A percentile compares a stretch with the other conserved stretches of the same genome.
Conservation (phyloP, 1,140 invertebrate genomes). For the Aphaenogaster rudis region DNA sequence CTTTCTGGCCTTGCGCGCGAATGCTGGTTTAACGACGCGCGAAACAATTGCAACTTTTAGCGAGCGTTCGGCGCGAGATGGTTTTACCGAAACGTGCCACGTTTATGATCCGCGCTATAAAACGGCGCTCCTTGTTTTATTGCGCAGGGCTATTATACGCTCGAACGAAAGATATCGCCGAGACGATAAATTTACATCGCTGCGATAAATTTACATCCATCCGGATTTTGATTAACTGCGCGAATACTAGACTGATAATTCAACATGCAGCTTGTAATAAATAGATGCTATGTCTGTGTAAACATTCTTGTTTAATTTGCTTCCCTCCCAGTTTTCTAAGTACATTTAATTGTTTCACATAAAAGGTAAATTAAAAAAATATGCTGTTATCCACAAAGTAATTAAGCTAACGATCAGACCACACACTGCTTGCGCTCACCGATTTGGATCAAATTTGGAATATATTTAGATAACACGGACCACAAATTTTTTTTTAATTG, state of each 20-base stretch:
- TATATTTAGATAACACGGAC: too few species aligned
- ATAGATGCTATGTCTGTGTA: not conserved
- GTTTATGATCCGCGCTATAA: constrained; percentile 31
- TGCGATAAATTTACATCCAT: not conserved
- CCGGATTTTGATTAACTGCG: not conserved
- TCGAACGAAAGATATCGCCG: constrained; percentile 16
- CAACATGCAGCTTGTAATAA: not conserved
- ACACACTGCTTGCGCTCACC: too few species aligned
- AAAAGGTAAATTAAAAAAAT: not conserved
- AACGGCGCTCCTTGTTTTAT: not conserved
- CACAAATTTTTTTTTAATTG: too few species aligned
- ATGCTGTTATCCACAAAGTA: not conserved
- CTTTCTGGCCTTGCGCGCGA: constrained; percentile 18
- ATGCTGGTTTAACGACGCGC: constrained; percentile 31
- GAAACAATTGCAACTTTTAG: constrained; percentile 35
- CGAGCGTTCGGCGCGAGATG: constrained; percentile 1
- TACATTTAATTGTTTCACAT: not conserved
- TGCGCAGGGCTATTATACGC: constrained; percentile 12
- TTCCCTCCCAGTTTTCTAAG: not conserved
- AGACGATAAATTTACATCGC: not conserved
- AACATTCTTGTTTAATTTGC: not conserved
- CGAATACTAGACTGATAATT: not conserved
- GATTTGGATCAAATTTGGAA: too few species aligned
- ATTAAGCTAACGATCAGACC: not conserved
- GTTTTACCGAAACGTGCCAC: constrained; percentile 28